A percentile compares a stretch with the other conserved stretches of the same genome.
Evolutionary conservation across 2,797 vertebrate species (phyloP).

Genomic region (Sarcophilus harrisii): DNA sequence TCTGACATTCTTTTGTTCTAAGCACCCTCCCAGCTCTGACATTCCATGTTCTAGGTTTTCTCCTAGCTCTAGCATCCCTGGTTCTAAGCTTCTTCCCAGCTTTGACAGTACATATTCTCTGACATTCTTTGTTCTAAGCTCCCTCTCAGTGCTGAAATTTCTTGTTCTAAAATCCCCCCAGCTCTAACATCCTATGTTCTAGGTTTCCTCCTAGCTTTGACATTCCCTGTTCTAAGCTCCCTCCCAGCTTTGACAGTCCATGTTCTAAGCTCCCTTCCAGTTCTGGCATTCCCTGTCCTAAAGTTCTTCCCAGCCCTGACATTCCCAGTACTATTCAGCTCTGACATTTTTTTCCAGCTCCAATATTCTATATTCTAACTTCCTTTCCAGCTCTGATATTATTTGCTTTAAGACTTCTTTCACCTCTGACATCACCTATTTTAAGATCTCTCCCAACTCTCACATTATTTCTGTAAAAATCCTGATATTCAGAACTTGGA

Average conservation of each 20-base stretch:
- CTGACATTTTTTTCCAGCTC: neutral
- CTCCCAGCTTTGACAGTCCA: neutral
- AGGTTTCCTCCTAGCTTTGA: neutral
- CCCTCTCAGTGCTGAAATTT: too few relatives aligned
- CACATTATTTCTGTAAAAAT: neutral
- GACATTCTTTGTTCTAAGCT: neutral
- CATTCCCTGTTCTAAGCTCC: neutral
- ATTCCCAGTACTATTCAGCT: neutral
- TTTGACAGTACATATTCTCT: neutral
- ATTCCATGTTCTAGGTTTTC: too few relatives aligned
- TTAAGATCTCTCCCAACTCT: neutral
- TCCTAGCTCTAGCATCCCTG: neutral
- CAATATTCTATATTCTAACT: neutral
- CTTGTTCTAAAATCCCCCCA: neutral
- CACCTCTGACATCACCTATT: neutral
- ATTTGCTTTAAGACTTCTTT: neutral
- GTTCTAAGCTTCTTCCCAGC: neutral
- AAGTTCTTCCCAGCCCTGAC: neutral
- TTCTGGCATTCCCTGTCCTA: neutral
- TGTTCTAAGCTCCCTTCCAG: too few relatives aligned
- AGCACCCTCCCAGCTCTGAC: neutral
- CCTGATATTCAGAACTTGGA: neutral
- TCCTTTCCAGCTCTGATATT: neutral
- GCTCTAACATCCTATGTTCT: neutral
- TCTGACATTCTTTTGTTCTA: neutral